These are phyloP conservation scores for Zoroaster sp. DNA, from an alignment of 53 echinoderm and acorn worm genomes.

Conservation along the genomic window DNA sequence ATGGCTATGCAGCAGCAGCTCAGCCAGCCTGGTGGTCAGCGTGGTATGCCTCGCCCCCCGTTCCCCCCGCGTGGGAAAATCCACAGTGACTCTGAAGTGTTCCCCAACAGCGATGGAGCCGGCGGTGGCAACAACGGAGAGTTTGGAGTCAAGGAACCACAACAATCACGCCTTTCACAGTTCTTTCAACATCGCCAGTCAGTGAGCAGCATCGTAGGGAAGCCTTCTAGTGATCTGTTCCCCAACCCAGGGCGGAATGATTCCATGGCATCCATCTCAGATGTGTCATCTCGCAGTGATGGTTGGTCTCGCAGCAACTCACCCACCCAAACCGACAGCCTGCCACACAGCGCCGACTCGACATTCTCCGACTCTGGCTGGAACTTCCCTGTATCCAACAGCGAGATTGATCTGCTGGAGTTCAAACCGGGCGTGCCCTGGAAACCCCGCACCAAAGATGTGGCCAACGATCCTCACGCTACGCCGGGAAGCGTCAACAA, in stretches of 20 bases:
- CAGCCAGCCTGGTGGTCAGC: slow-evolving; percentile 66
- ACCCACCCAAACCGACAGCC: slow-evolving; percentile 85
- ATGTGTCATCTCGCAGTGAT: slow-evolving; percentile 65
- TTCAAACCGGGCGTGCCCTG: slow-evolving; percentile 99
- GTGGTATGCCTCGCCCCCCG: slow-evolving; percentile 68
- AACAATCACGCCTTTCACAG: slow-evolving; percentile 93
- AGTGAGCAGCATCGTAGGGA: slow-evolving; percentile 19
- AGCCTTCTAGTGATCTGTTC: slow-evolving; percentile 67
- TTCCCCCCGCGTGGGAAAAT: slow-evolving; percentile 70
- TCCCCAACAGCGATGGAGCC: slow-evolving; percentile 56
- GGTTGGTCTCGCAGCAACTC: slow-evolving; percentile 97
- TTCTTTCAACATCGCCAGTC: slow-evolving; percentile 79
- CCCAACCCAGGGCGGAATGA: slow-evolving; percentile 67
- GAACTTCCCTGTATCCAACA: slow-evolving; percentile 72
- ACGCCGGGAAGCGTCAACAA: slow-evolving; percentile 93
- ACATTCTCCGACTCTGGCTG: slow-evolving; percentile 93
- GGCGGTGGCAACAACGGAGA: slow-evolving; percentile 68
- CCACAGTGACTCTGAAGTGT: slow-evolving; percentile 82
- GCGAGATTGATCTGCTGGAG: slow-evolving; percentile 86
- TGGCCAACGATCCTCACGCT: slow-evolving; percentile 95
- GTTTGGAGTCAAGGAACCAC: slow-evolving; percentile 67
- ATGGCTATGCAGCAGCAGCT: slow-evolving; percentile 65
- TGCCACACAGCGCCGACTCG: slow-evolving; percentile 93
- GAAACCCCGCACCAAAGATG: slow-evolving; percentile 88
- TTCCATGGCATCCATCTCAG: slow-evolving; percentile 70